These are phyloP conservation scores for Pipistrellus kuhlii DNA, from an alignment of 2,797 vertebrate genomes.

Conservation along the genomic window DNA sequence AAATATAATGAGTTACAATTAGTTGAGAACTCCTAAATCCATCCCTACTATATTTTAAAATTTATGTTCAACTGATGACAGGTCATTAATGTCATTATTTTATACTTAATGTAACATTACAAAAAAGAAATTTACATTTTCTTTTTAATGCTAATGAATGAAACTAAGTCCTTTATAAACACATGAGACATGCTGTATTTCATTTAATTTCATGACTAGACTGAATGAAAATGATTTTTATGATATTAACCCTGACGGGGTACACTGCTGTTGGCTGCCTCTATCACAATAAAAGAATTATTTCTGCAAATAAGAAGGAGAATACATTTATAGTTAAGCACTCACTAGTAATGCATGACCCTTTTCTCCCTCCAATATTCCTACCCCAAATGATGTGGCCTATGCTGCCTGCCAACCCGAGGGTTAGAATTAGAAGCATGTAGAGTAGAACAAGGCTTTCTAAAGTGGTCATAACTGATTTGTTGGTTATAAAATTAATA, in stretches of 20 bases:
- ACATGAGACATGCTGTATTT: constrained; percentile 24
- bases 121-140: constrained; percentile 54
- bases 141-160: constrained; percentile 54
- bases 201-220: not conserved
- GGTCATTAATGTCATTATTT: constrained; percentile 51
- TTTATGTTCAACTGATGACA: constrained; percentile 52
- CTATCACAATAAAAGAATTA: constrained; percentile 31
- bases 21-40: constrained; percentile 50
- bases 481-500: not conserved
- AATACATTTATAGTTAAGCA: constrained; percentile 9
- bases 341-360: not conserved
- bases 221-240: constrained; percentile 55
- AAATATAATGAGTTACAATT: constrained; percentile 63
- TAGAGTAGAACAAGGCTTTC: not conserved
- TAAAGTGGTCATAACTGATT: not conserved
- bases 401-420: not conserved
- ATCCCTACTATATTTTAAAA: constrained; percentile 58
- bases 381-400: not conserved
- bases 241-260: constrained; percentile 15
- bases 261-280: not conserved
- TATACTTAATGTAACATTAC: constrained; percentile 48
- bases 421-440: not conserved
- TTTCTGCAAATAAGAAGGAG: constrained; percentile 16
- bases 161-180: constrained; percentile 49
- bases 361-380: not conserved